These are phyloP conservation scores for Chelmon rostratus DNA, from an alignment of 2,797 vertebrate genomes.

Conservation along the genomic window DNA sequence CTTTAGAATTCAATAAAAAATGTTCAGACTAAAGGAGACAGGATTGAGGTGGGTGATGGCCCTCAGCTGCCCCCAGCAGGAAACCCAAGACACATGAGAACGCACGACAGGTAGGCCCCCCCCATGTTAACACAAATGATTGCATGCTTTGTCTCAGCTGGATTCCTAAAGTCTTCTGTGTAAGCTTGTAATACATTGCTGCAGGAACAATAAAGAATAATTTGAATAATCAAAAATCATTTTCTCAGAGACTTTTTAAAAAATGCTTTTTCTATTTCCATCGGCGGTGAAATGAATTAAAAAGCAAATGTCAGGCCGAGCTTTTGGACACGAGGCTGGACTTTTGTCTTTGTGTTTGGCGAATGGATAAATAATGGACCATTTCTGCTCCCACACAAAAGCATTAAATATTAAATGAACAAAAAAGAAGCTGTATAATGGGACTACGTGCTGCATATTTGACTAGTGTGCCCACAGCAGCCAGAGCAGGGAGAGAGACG, in stretches of 20 bases:
- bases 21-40: not conserved
- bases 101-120: no score
- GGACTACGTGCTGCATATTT: constrained; percentile 29
- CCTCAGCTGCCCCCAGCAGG: not conserved
- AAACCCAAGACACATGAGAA: constrained; percentile 26
- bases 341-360: constrained; percentile 26
- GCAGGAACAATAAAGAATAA: no score
- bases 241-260: no score
- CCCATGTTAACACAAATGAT: no score
- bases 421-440: constrained; percentile 39
- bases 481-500: not conserved
- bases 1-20: not conserved
- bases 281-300: constrained; percentile 18
- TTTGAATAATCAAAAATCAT: no score
- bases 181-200: no score
- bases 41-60: not conserved
- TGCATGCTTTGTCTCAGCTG: no score
- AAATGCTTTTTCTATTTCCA: no score
- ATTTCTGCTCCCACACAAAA: constrained; percentile 45
- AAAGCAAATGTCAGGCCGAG: not conserved
- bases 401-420: constrained; percentile 49
- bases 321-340: constrained; percentile 7
- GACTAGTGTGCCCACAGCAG: constrained; percentile 10
- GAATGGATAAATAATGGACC: constrained; percentile 55
- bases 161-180: no score